Base-by-base conservation (phyloP, 2,888 invertebrate genomes). In the Tanytarsus gracilentus region DNA sequence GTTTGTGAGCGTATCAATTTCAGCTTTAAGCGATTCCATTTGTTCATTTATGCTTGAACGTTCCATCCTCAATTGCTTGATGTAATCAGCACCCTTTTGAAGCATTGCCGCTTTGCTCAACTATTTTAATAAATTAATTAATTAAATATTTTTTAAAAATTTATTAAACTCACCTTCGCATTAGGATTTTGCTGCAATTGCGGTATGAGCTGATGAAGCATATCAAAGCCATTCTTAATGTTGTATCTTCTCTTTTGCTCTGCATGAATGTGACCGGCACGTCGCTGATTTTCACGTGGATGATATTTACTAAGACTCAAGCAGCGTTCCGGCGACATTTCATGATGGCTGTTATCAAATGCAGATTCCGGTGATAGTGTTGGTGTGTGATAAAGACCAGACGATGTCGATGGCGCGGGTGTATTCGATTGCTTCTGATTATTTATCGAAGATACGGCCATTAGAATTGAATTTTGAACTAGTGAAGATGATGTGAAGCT, bases 151-250 rank as follows among this genome's bases (percentile, higher is more conserved):
- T 9, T 9, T 44, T 33, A 56, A 29, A 14, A 50, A 48, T 4
- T 44, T 9, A 3, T 33, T 2, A 9, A 36, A 48, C 36, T 21
- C 69, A 87, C 86, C 80, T 95, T 95, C 5, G 90, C 84, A 71
- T 87, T 89, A 21, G 94, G 89, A 75, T 90, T 95, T 68, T 88
- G 85, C 72, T 85, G 87, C 62, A 96, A 79, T 66, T 93, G 88
- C 25, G 97, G 96, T 69, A 97, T 93, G 62, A 97, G 80, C 63
- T 87, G 85, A 72, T 95, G 92, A 64, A 97, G 79, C 74, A 88
- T 87, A 74, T 97, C 96, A 74, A 97, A 97, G 36, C 96, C 96
- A 72, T 89, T 91, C 75, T 96, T 96, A 68, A 97, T 95, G 72
- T 95, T 96, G 72, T 89, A 94, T 59, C 96, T 80, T 30, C 97